Base-by-base conservation (phyloP, 1,140 invertebrate genomes). In the Heliconius congener region DNA sequence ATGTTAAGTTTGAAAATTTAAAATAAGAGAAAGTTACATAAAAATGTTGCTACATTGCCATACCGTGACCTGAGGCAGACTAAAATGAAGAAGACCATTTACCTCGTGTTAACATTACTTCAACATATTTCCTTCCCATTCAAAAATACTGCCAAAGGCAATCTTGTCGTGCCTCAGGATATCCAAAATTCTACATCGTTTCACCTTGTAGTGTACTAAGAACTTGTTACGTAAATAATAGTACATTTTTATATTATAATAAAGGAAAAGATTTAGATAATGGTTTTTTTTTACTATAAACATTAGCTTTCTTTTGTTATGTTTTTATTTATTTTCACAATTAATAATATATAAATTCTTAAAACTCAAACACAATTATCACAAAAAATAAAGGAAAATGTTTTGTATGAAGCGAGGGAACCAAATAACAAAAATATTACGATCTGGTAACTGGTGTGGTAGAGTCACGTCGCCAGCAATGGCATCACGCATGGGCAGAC, bases 91-190 rank as follows among this genome's bases (percentile, higher is more conserved):
- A 66, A 30, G 11, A 27, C 60, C 34, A 6, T 37, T 37, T 37
- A 37, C 34, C 60, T 66, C 8, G 30, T 27, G 60, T 66, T 66
- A 66, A 30, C 27, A 13, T 66, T 18, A 27, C 23, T 66, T 66
- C 9, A 30, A 66, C 27, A 66, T 30, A 66, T 66, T 66, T 66
- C 60, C 30, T 66, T 11, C 1, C 30, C 16, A 66, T 60, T 60
- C 19, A 60, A 60, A 60, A 60, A 60, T 23, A 60, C 2, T 4
- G 60, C 23, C 23, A 30, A 66, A 66, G 60, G 23, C 60, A 66
- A 13, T 66, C 27, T 66, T 66, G 60, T 66, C 60, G 60, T 66
- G 60, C 60, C 60, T 66, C 60, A 16, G 60, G 60, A 30, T 30
- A 66, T 4, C 13, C 11, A 23, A 66, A 27, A 66, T 66, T 66